Conservation (phyloP, 1,140 invertebrate genomes). For the Phymastichus coffea region DNA sequence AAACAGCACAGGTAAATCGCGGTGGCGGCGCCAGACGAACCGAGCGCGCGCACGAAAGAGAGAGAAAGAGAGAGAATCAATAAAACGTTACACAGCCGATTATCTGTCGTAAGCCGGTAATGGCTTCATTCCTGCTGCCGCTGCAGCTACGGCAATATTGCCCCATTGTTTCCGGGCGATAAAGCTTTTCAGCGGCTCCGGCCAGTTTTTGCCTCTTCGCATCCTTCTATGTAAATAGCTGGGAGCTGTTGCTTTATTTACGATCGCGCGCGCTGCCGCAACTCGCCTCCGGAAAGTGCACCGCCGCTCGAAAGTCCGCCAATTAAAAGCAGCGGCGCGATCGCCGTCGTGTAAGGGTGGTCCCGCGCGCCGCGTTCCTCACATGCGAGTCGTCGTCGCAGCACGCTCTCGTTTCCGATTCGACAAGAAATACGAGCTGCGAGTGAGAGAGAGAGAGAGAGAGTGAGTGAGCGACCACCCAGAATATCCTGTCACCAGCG, state of each 20-base stretch:
- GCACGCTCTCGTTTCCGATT: constrained; percentile 28
- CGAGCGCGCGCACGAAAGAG: too few relatives aligned
- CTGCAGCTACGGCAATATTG: neutral
- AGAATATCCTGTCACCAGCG: constrained; percentile 52
- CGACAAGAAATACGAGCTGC: constrained; percentile 51
- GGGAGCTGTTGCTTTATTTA: too few relatives aligned
- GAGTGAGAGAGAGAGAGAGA: constrained; percentile 40
- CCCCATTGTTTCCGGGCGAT: constrained; percentile 3
- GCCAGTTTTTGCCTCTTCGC: too few relatives aligned
- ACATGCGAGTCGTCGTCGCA: neutral
- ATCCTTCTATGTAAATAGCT: too few relatives aligned
- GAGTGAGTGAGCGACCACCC: constrained; percentile 47
- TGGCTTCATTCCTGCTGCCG: neutral
- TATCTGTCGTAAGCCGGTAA: neutral
- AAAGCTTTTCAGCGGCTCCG: neutral
- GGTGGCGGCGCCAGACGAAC: too few relatives aligned
- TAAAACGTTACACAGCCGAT: neutral
- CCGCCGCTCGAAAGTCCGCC: neutral
- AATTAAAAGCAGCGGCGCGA: constrained; percentile 3
- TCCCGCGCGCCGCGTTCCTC: too few relatives aligned
- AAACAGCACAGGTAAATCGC: too few relatives aligned
- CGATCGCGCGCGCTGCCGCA: constrained; percentile 1
- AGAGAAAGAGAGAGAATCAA: neutral
- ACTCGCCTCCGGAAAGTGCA: neutral
- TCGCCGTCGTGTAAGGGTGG: neutral